Evolutionary conservation across 2,888 invertebrate species (phyloP), one percentile per base, ranked within the genome.

Genomic region (Terebella lapidaria): DNA sequence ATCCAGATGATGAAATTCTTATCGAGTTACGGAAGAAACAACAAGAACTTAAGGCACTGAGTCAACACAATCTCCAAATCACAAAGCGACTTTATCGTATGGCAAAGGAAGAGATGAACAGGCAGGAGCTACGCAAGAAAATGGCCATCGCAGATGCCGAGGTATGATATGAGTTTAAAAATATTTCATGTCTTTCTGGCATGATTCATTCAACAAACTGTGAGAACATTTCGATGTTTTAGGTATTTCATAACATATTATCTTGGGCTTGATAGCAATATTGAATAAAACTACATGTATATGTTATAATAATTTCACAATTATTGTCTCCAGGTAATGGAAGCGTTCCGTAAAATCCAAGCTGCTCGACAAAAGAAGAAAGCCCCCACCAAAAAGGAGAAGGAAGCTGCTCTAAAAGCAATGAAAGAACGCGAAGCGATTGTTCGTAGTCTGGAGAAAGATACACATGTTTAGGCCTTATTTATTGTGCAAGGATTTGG

Each of bases 21-120:
- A 83, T 86, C 10, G 94, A 94, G 83, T 89, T 95, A 18, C 90
- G 90, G 74, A 87, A 89, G 72, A 92, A 93, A 69, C 91, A 92
- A 73, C 87, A 89, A 60, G 92, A 94, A 80, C 67, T 82, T 47
- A 72, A 74, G 57, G 70, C 72, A 1, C 65, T 83, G 27, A 75
- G 76, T 60, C 73, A 79, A 52, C 90, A 92, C 75, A 95, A 95
- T 59, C 63, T 88, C 65, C 84, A 84, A 27, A 88, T 89, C 72
- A 82, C 92, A 24, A 87, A 87, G 60, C 78, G 83, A 60, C 81
- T 92, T 1, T 84, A 89, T 61, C 85, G 85, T 52, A 82, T 87
- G 25, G 89, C 91, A 56, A 87, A 88, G 73, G 88, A 89, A 69
- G 91, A 91, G 81, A 87, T 91, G 82, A 87, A 87, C 67, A 84